Base-by-base conservation (phyloP, 2,797 vertebrate genomes). In the Poecilia picta region DNA sequence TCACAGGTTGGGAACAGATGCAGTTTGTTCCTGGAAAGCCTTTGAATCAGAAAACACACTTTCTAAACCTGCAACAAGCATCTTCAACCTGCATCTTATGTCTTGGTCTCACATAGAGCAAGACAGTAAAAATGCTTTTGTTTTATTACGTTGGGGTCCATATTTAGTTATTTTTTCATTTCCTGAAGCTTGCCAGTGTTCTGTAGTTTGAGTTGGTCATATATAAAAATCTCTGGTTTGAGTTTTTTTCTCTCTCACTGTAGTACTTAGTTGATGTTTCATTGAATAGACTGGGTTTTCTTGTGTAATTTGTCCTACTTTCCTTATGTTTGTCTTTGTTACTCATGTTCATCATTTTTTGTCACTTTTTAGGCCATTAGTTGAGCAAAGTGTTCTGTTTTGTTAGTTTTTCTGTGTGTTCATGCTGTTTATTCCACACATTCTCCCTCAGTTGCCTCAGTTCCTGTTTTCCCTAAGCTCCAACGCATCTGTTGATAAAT, bases 1-100 rank as follows among this genome's bases (percentile, higher is more conserved):
- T 66, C 16, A 23, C 8, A 39, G 36, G 36, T 23, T 23, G 25
- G 72, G 80, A 76, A 76, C 23, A 18, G 66, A 73, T 79, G 64
- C 53, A 33, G 77, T 70, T 85, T 79, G 46, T 13, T 31, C 28
- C 36, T 36, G 28, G 20, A 43, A 70, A 70, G 39, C 2, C 23
- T 45, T 70, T 70, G 39, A 43, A 23, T 39, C 18, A 66, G 62
- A 36, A 11, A n/a, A 5, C 31, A 20, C 33, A 66, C 3, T 43
- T 43, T 43, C 20, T 25, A n/a, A 25, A 70, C 23, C 4, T 70
- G 39, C 23, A 13, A 70, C 10, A 2, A 12, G 39, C 36, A 68
- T 12, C 20, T 11, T 41, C 7, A 18, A 23, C 12, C 39, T 36
- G 4, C 33, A 20, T 39, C 8, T 39, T 66, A 10, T 25, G 36